phyloP scores from a whole-genome alignment of 2,888 invertebrate species.

The Eurytoma adleriae region DNA sequence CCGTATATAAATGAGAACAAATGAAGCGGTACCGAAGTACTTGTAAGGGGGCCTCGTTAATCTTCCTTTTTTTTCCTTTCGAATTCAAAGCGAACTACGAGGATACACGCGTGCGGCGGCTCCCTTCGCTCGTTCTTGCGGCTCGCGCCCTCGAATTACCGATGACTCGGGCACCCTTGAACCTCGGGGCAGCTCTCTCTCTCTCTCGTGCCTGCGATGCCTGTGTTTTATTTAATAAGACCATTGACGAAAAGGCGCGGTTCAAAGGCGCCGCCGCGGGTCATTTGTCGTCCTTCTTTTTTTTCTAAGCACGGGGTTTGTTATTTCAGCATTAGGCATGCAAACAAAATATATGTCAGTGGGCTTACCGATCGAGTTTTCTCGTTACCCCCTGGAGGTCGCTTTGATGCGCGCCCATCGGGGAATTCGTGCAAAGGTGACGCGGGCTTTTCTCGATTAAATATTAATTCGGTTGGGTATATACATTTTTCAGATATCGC shows the following conservation, averaged over 20 bases:
- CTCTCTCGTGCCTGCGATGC: constrained; percentile 1
- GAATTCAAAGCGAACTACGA: neutral
- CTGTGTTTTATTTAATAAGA: constrained; percentile 63
- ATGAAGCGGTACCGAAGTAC: neutral
- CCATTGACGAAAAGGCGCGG: constrained; percentile 61
- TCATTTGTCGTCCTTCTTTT: constrained; percentile 25
- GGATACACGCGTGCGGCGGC: neutral
- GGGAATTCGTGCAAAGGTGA: constrained; percentile 18
- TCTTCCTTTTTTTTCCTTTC: constrained; percentile 4
- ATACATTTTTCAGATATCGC: neutral
- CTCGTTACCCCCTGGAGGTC: constrained; percentile 24
- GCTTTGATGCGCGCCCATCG: constrained; percentile 28
- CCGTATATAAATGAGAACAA: constrained; percentile 6
- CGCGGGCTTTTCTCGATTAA: constrained; percentile 16
- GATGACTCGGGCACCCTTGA: constrained; percentile 8
- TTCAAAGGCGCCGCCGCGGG: constrained; percentile 65
- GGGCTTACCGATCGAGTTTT: constrained; percentile 3
- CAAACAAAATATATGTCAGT: constrained; percentile 63
- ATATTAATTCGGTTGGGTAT: neutral
- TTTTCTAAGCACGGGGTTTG: constrained; percentile 60
- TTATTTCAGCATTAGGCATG: constrained; percentile 68
- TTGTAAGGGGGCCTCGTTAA: constrained; percentile 19
- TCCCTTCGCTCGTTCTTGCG: neutral
- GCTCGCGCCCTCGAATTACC: constrained; percentile 13
- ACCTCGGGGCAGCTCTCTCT: neutral